phyloP scores from a whole-genome alignment of 1,140 invertebrate species.

The Drosophila insularis region DNA sequence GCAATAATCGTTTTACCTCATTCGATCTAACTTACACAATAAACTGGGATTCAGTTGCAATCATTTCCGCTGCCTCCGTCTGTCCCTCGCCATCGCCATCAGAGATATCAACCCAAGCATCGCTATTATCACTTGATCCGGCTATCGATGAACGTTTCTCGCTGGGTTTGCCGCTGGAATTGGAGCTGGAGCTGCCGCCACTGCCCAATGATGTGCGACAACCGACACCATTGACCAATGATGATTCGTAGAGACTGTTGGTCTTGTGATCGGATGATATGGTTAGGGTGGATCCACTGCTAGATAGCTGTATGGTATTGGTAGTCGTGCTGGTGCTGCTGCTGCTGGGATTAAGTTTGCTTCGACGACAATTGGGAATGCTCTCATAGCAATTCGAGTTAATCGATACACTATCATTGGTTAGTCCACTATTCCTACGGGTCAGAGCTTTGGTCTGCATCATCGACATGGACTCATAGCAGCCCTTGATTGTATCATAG shows the following conservation, averaged over 20 bases:
- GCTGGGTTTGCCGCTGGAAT: slow-evolving; percentile 30
- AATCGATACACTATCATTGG: slow-evolving; percentile 71
- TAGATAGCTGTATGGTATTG: slow-evolving; percentile 82
- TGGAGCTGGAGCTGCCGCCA: slow-evolving; percentile 40
- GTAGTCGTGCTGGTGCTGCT: slow-evolving; percentile 40
- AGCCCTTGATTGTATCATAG: slow-evolving; percentile 85
- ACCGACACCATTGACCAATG: slow-evolving; percentile 55
- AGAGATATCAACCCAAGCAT: slow-evolving; percentile 87
- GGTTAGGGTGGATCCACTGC: slow-evolving; percentile 84
- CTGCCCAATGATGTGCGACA: slow-evolving; percentile 61
- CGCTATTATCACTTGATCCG: slow-evolving; percentile 85
- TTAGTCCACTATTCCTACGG: slow-evolving; percentile 6
- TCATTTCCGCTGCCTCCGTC: slow-evolving; percentile 6
- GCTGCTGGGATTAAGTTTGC: slow-evolving; percentile 59
- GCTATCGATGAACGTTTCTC: slow-evolving; percentile 76
- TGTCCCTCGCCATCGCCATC: slow-evolving; percentile 74
- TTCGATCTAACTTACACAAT: slow-evolving; percentile 81
- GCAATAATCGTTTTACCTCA: slow-evolving; percentile 5
- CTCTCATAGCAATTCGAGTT: slow-evolving; percentile 85
- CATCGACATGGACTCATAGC: slow-evolving; percentile 74
- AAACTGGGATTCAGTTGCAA: slow-evolving; percentile 65
- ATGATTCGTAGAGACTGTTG: slow-evolving; percentile 86
- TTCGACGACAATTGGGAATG: slow-evolving; percentile 82
- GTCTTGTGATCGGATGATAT: slow-evolving; percentile 87
- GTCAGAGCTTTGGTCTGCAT: slow-evolving; percentile 43